Evolutionary conservation across 2,797 vertebrate genomes (phyloP).

Genomic region (Oreochromis mossambicus): DNA sequence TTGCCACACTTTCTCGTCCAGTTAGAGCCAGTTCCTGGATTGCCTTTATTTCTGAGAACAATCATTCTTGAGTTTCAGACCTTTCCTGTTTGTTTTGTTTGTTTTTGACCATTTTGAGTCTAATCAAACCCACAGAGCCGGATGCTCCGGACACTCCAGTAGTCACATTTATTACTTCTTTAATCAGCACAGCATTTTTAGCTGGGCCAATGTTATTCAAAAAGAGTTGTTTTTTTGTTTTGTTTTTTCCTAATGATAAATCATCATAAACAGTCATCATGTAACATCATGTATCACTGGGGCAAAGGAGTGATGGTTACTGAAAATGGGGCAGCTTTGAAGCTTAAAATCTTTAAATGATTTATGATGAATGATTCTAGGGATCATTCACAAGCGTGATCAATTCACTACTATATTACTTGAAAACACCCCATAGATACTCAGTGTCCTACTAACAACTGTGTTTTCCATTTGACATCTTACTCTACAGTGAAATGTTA

Average conservation of each 20-base stretch:
- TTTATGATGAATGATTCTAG: background rate
- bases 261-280: background rate
- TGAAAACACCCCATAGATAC: background rate
- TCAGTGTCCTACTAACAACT: background rate
- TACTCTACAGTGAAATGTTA: background rate
- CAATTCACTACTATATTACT: background rate
- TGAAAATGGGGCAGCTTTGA: background rate
- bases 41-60: background rate
- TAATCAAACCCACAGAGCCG: background rate
- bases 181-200: background rate
- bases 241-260: background rate
- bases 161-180: background rate
- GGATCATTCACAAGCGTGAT: background rate
- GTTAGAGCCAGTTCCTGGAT: background rate
- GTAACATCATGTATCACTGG: background rate
- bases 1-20: accelerated
- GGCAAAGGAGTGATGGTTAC: background rate
- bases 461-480: background rate
- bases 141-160: background rate
- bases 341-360: background rate
- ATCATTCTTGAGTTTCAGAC: background rate
- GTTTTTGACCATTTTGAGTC: background rate
- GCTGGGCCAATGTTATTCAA: background rate
- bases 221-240: background rate
- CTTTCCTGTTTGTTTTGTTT: background rate